phyloP scores from a whole-genome alignment of 2,113 vertebrate genomes.

The Xenopus laevis region DNA sequence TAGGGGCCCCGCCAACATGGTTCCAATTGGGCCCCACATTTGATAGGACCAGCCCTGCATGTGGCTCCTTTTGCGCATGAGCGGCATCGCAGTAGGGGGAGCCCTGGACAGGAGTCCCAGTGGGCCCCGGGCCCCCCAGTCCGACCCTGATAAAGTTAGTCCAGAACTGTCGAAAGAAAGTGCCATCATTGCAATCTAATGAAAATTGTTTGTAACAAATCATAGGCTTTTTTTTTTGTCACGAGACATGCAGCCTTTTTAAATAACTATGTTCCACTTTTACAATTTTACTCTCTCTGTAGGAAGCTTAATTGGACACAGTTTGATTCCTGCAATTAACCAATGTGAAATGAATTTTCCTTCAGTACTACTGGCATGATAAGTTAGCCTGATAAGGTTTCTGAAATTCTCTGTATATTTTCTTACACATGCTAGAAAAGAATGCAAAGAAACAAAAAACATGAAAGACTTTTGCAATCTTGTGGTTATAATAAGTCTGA shows the following conservation, averaged over 20 bases:
- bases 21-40: no score
- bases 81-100: no score
- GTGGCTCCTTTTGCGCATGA: no score
- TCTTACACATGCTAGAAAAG: constrained; percentile 24
- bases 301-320: constrained; percentile 1
- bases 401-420: constrained; percentile 16
- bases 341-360: not conserved
- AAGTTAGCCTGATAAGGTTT: constrained; percentile 5
- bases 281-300: not conserved
- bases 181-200: no score
- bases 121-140: no score
- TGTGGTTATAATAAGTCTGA: constrained; percentile 72
- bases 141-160: no score
- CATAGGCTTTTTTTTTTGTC: not conserved
- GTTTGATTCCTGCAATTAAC: constrained; percentile 20
- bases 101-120: no score
- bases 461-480: constrained; percentile 39
- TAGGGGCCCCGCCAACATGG: no score
- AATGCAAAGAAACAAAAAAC: constrained; percentile 28
- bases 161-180: no score
- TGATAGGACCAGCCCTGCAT: no score
- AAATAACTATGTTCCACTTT: constrained; percentile 7
- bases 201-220: constrained; percentile 17
- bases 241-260: constrained; percentile 5
- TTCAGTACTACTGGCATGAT: not conserved